Evolutionary conservation across 2,888 invertebrate species (phyloP).

Genomic region (Spatulosminthurus flaviceps): DNA sequence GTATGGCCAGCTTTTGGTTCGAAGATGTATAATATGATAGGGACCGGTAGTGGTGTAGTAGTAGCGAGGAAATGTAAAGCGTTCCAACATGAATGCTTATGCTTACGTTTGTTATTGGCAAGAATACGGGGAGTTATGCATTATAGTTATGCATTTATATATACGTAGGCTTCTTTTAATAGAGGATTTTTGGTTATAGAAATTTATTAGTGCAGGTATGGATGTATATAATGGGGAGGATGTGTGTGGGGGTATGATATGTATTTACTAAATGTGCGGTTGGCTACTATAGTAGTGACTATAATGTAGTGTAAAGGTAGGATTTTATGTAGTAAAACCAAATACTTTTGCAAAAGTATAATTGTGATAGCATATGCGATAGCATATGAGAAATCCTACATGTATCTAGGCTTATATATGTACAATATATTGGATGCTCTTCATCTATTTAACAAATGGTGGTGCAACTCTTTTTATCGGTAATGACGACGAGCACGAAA

Average conservation of each 20-base stretch:
- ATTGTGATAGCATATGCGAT: no score
- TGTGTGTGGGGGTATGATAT: background rate
- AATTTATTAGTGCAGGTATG: no score
- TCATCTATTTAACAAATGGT: slow-evolving; percentile 23
- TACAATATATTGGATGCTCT: background rate
- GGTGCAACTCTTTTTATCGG: slow-evolving; percentile 2
- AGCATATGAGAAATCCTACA: no score
- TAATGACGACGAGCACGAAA: slow-evolving; percentile 42
- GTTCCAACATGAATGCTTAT: slow-evolving; percentile 7
- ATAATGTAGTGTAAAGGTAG: slow-evolving; percentile 1
- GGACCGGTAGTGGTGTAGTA: slow-evolving; percentile 12
- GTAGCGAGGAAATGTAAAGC: slow-evolving; percentile 16
- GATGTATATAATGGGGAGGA: no score
- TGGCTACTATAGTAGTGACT: background rate
- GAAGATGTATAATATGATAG: slow-evolving; percentile 12
- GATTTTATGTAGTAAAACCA: no score
- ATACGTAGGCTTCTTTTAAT: no score
- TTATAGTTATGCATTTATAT: no score
- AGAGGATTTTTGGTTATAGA: no score
- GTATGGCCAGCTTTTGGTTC: background rate
- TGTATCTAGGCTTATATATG: no score
- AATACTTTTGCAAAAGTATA: no score
- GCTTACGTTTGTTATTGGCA: background rate
- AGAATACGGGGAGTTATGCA: background rate
- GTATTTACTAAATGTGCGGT: background rate